Base-by-base conservation (phyloP, 2,797 vertebrate species). In the Argentina silus region DNA sequence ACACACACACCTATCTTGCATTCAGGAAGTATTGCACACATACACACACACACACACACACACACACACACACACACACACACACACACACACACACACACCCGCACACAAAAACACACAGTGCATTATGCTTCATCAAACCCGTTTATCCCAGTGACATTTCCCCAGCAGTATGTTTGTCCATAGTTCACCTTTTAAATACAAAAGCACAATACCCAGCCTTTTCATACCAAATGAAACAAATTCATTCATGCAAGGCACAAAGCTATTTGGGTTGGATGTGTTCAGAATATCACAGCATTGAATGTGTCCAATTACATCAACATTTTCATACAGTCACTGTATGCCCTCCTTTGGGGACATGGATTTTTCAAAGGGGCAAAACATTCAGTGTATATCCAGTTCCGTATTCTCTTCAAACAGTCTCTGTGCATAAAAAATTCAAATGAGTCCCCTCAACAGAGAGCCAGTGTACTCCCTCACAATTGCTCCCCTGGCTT, bases 381-480 rank as follows among this genome's bases (percentile, higher is more conserved):
- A 69, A 71, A 72, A 57, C 65, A 78, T 81, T 83, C 77, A 81
- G 50, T 66, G 27, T 81, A 80, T 23, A 36, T 68, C 77, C 77
- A 80, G 75, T 76, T 88, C 76, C 81, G 70, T 70, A 53, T 87
- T 89, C 87, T 85, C 75, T 70, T 87, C 80, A 81, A 89, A 85
- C 75, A 79, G 74, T 81, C 78, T 72, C 77, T 88, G 87, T 73
- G 68, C 81, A 89, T 88, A 87, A 85, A 85, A 87, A 86, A 81
- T 91, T 89, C 74, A 87, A 90, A 90, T 88, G 76, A 87, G 82
- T 78, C 78, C 71, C 81, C 74, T 84, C 67, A 77, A 72, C 78
- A 79, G 82, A 90, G 82, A 88, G 82, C 83, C 69, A 79, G 78
- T 75, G 70, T 83, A 74, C 69, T 79, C 75, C 27, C 66, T 69